phyloP scores from a whole-genome alignment of 2,113 vertebrate species.

The Proteles cristata region DNA sequence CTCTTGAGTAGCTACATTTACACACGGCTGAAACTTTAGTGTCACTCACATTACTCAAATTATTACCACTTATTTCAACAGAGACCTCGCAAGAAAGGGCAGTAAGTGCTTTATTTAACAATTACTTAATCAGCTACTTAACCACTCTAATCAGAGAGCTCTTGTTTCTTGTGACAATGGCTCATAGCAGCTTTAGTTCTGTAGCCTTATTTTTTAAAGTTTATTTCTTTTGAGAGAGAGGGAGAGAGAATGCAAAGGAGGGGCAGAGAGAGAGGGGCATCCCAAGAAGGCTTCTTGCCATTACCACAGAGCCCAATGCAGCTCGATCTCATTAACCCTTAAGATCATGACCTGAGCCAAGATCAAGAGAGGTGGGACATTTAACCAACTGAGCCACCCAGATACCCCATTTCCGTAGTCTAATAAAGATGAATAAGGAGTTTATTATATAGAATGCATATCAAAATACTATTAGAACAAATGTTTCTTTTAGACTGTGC shows the following conservation, averaged over 20 bases:
- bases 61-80: background rate
- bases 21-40: background rate
- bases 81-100: background rate
- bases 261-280: no score
- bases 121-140: constrained; percentile 28
- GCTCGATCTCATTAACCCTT: no score
- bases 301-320: no score
- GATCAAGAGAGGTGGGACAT: no score
- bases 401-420: no score
- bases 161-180: background rate
- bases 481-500: background rate
- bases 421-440: background rate
- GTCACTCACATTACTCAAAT: background rate
- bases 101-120: background rate
- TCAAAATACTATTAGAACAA: background rate
- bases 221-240: no score
- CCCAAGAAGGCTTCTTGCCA: no score
- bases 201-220: no score
- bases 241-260: no score
- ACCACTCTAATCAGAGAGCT: background rate
- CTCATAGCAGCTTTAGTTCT: background rate
- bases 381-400: no score
- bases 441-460: background rate
- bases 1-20: background rate
- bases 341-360: no score